phyloP scores from a whole-genome alignment of 2,113 vertebrate species.

The Nesospiza acunhae region DNA sequence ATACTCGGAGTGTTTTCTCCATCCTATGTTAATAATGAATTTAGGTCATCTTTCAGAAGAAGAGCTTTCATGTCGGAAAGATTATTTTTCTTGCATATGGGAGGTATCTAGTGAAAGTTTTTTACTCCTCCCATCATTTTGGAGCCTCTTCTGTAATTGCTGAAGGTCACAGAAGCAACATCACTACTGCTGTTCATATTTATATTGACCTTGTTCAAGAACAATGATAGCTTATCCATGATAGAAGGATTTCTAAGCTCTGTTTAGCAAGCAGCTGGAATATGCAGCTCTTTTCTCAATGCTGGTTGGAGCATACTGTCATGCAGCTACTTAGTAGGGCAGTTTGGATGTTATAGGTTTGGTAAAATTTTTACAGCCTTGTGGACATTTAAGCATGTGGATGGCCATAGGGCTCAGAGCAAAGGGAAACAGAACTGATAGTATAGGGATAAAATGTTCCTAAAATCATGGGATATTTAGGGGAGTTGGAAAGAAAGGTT shows the following conservation, averaged over 20 bases:
- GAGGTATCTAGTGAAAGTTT: neutral
- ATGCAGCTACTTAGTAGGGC: neutral
- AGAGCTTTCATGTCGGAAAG: neutral
- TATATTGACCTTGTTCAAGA: neutral
- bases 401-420: neutral
- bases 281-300: neutral
- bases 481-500: too few relatives aligned
- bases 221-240: neutral
- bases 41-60: neutral
- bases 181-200: neutral
- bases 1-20: neutral
- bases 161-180: too few relatives aligned
- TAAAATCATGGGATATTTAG: too few relatives aligned
- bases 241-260: neutral
- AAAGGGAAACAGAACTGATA: neutral
- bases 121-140: neutral
- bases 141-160: neutral
- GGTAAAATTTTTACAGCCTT: neutral
- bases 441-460: too few relatives aligned
- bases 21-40: neutral
- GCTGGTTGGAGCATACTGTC: neutral
- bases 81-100: neutral
- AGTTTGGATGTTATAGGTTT: neutral
- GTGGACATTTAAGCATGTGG: neutral
- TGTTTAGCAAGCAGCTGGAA: neutral